Evolutionary conservation across 1,140 invertebrate species (phyloP).

Genomic region (Onthophagus taurus): DNA sequence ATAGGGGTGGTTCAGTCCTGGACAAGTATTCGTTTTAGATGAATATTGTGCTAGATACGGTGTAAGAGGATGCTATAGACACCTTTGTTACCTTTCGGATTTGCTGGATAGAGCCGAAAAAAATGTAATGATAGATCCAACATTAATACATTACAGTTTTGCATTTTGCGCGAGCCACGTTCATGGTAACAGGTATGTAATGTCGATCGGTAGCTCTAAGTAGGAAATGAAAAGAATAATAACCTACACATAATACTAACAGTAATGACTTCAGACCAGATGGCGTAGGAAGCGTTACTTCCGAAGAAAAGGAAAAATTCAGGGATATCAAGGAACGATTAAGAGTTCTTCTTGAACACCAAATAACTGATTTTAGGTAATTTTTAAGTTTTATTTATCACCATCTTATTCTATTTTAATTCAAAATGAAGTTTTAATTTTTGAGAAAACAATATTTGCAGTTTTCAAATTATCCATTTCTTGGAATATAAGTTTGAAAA

Average conservation of each 20-base stretch:
- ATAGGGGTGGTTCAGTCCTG: conserved; percentile 98
- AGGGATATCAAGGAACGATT: conserved; percentile 94
- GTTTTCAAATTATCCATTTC: too few species aligned
- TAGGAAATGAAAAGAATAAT: too few species aligned
- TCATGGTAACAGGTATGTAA: conserved; percentile 84
- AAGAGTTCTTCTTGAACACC: conserved; percentile 86
- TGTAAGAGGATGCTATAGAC: conserved; percentile 91
- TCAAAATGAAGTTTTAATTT: too few species aligned
- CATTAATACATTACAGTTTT: conserved; percentile 96
- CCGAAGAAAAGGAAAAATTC: conserved; percentile 97
- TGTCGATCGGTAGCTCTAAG: too few species aligned
- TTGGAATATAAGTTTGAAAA: too few species aligned
- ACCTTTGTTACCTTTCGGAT: conserved; percentile 93
- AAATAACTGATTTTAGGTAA: conserved; percentile 97
- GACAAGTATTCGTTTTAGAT: conserved; percentile 96
- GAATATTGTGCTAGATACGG: conserved; percentile 98
- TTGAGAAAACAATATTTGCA: too few species aligned
- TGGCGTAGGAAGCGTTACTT: conserved; percentile 94
- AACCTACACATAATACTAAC: too few species aligned
- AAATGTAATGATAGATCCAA: conserved; percentile 94
- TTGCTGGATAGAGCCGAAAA: conserved; percentile 92
- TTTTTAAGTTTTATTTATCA: too few species aligned
- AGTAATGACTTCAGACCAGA: conserved; percentile 69
- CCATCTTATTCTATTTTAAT: too few species aligned
- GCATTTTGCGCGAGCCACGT: conserved; percentile 98